Conservation (phyloP, 2,888 invertebrate species). For the Gastrophysa polygoni region DNA sequence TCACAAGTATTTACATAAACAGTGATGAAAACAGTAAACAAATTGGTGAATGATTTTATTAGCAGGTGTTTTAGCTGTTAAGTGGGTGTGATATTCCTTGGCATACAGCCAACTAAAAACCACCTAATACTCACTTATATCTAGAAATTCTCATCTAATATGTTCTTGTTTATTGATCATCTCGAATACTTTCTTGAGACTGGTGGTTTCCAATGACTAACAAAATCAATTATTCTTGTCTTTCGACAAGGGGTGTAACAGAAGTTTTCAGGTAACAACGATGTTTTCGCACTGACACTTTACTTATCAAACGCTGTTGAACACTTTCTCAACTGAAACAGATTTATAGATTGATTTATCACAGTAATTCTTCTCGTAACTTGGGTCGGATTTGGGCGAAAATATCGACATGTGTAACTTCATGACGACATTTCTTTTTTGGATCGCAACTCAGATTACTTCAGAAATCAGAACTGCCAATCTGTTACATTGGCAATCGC, state of each 20-base stretch:
- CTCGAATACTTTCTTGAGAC: slow-evolving; percentile 21
- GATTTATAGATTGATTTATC: slow-evolving; percentile 42
- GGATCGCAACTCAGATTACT: slow-evolving; percentile 43
- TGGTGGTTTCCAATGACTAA: slow-evolving; percentile 32
- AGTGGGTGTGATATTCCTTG: slow-evolving; percentile 55
- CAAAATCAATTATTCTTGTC: slow-evolving; percentile 46
- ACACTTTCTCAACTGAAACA: slow-evolving; percentile 42
- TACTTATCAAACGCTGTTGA: slow-evolving; percentile 38
- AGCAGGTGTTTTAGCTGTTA: slow-evolving; percentile 52
- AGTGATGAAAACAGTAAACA: slow-evolving; percentile 33
- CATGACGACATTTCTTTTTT: slow-evolving; percentile 57
- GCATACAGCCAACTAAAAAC: slow-evolving; percentile 52
- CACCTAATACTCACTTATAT: slow-evolving; percentile 54
- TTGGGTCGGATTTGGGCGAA: slow-evolving; percentile 51
- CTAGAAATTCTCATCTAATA: slow-evolving; percentile 52
- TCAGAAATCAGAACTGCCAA: slow-evolving; percentile 36
- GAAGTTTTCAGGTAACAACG: slow-evolving; percentile 23
- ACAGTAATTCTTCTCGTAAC: slow-evolving; percentile 40
- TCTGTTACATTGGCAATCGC: slow-evolving; percentile 6
- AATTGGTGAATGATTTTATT: slow-evolving; percentile 42
- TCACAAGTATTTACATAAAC: slow-evolving; percentile 29
- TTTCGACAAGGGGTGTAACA: slow-evolving; percentile 51
- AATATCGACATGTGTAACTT: slow-evolving; percentile 58
- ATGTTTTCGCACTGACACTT: slow-evolving; percentile 31
- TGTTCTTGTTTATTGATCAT: slow-evolving; percentile 43